Percentiles rank a stretch among this genome's conserved stretches.
phyloP scores from a whole-genome alignment of 2,797 vertebrate genomes.

The Trachops cirrhosus region DNA sequence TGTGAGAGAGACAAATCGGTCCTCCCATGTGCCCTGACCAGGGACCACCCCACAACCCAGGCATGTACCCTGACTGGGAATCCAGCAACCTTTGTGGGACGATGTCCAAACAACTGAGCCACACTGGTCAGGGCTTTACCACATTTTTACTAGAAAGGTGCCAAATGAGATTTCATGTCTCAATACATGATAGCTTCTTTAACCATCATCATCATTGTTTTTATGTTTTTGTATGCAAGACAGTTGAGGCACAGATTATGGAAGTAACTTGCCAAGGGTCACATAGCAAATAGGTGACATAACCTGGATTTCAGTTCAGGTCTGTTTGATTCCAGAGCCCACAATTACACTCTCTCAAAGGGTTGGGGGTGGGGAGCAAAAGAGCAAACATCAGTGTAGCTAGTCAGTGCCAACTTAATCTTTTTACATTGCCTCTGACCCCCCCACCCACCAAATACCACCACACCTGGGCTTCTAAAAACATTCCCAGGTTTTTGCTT shows the following conservation, averaged over 20 bases:
- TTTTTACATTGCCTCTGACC: background rate
- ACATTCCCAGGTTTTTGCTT: background rate
- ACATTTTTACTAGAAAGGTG: background rate
- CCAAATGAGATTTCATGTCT: background rate
- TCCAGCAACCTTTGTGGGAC: background rate
- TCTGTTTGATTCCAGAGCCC: background rate
- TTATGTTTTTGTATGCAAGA: background rate
- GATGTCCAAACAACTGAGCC: background rate
- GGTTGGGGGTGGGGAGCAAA: background rate
- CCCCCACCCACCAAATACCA: background rate
- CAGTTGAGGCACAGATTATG: background rate
- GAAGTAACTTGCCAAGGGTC: background rate
- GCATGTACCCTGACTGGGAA: background rate
- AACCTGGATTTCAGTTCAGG: background rate
- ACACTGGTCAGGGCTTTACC: background rate
- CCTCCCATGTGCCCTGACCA: background rate
- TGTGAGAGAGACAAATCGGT: background rate
- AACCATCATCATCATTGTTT: background rate
- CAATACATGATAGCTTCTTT: background rate
- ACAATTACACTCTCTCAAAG: background rate
- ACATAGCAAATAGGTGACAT: background rate
- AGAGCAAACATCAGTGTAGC: background rate
- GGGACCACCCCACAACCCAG: background rate
- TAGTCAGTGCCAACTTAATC: background rate
- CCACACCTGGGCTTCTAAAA: background rate